phyloP scores from a whole-genome alignment of 2,113 vertebrate species.

The Australoheros scitulus region DNA sequence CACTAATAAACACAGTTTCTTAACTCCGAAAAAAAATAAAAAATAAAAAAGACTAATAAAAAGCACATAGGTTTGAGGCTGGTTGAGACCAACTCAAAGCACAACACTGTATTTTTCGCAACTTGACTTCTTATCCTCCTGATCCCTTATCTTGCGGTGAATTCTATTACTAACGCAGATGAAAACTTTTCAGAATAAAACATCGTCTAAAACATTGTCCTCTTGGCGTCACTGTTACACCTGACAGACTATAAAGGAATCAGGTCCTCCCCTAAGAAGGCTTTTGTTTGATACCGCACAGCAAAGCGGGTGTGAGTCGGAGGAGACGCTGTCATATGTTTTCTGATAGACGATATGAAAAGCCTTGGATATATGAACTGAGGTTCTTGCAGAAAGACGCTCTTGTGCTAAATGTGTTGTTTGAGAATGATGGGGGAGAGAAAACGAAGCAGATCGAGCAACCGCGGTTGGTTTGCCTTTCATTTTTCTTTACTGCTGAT shows the following conservation, averaged over 20 bases:
- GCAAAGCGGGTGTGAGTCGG: background rate
- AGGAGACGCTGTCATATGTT: background rate
- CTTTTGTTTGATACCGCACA: conserved; percentile 4
- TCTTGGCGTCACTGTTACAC: conserved; percentile 36
- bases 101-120: background rate
- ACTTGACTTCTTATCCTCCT: background rate
- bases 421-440: conserved; percentile 9
- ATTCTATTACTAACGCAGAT: background rate
- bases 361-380: background rate
- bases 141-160: background rate
- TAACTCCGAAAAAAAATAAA: accelerated
- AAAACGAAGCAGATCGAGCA: background rate
- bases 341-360: background rate
- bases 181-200: background rate
- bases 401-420: background rate
- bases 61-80: background rate
- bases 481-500: conserved; percentile 9
- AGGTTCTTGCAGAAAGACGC: background rate
- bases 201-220: background rate
- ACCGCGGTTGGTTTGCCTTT: background rate
- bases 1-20: background rate
- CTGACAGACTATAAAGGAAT: background rate
- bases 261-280: background rate
- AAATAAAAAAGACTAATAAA: background rate
- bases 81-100: accelerated